A percentile compares a stretch with the other conserved stretches of the same genome.
Evolutionary conservation across 2,797 vertebrate species (phyloP).

Genomic region (Enteromius viviparus): DNA sequence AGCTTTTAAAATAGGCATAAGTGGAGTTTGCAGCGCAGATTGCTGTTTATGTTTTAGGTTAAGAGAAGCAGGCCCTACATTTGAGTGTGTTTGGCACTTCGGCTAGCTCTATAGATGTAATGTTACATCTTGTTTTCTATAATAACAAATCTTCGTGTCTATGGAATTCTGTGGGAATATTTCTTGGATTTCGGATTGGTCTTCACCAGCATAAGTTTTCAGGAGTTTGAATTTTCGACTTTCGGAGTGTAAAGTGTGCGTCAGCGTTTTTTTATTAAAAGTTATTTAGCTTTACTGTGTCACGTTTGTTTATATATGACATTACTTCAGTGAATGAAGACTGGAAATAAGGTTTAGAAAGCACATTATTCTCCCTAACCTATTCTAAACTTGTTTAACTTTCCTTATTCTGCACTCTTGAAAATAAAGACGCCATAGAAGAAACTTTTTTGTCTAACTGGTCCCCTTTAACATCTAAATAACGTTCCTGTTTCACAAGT

Average conservation of each 20-base stretch:
- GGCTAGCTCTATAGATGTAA: background rate
- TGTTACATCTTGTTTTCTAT: background rate
- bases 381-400: background rate
- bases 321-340: background rate
- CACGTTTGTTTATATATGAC: too few relatives aligned
- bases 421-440: too few relatives aligned
- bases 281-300: background rate
- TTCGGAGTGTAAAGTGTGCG: background rate
- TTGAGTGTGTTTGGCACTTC: background rate
- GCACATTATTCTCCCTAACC: background rate
- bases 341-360: background rate
- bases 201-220: background rate
- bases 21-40: conserved; percentile 24
- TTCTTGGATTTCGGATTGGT: background rate
- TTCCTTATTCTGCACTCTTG: background rate
- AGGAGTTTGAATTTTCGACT: background rate
- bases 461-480: too few relatives aligned
- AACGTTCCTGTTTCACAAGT: too few relatives aligned
- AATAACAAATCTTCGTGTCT: background rate
- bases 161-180: background rate
- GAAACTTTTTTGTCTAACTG: too few relatives aligned
- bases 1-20: conserved; percentile 3
- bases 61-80: conserved; percentile 11
- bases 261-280: background rate
- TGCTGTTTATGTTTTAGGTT: conserved; percentile 27